Evolutionary conservation across 64 coral and sea anemone species (phyloP), one percentile per base, ranked within the genome.

Genomic region (Pocillopora verrucosa): DNA sequence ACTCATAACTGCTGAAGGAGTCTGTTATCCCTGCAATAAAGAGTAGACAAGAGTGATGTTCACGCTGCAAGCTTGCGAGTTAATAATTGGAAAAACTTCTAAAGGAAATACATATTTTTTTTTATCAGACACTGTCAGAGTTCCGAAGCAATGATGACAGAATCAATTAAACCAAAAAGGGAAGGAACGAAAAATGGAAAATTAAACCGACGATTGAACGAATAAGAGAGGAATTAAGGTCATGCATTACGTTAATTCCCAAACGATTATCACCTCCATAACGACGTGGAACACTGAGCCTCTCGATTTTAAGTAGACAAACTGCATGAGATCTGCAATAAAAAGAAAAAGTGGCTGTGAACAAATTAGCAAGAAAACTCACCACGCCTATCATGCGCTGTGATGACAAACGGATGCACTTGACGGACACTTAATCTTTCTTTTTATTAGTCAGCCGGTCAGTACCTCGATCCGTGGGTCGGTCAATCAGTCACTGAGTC

Each of bases 221-320:
- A 9, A 24, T 25, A 24, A 69, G 24, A 4, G 17, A 65, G 20
- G 62, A 16, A 67, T 7, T 6, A 63, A 63, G 61, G 12, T 17
- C 41, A 51, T 4, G 41, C 5, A 67, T 3, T 6, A 67, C 6
- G 64, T 67, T 22, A 67, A 1, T 67, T 20, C 20, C 20, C 22
- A 69, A 69, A 69, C 35, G 11, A 56, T 15, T 9, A 74, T 63
- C 57, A 92, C 90, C 90, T 92, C 90, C 90, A 80, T 92, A 87
- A 20, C 83, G 73, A 5, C 74, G 84, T 5, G 90, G 90, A 57
- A 92, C 76, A 35, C 86, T 87, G 24, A 92, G 76, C 22, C 90
- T 76, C 11, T 92, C 90, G 14, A 92, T 87, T 36, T 92, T 92
- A 16, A 92, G 62, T 36, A 79, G 83, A 73, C 90, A 92, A 13